These are phyloP conservation scores for Liopterus haemorrhoidalis DNA, from an alignment of 2,888 invertebrate genomes.

Conservation along the genomic window DNA sequence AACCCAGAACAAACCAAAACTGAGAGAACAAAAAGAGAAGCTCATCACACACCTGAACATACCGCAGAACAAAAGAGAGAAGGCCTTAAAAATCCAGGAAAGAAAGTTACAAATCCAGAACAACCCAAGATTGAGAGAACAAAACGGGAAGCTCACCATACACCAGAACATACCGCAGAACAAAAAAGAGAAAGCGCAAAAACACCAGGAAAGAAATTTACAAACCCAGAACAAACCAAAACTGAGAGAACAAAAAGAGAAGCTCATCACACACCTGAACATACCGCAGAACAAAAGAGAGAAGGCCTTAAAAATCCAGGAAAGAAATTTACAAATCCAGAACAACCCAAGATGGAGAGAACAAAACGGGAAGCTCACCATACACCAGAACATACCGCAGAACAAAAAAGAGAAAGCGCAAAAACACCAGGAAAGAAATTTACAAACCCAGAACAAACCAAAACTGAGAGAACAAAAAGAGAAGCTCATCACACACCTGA, in stretches of 20 bases:
- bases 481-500: slow-evolving; percentile 35
- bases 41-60: slow-evolving; percentile 37
- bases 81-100: slow-evolving; percentile 24
- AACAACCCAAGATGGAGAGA: too few relatives aligned
- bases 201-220: slow-evolving; percentile 25
- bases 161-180: slow-evolving; percentile 35
- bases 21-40: too few relatives aligned
- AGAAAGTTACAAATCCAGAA: too few relatives aligned
- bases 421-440: slow-evolving; percentile 24
- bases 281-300: slow-evolving; percentile 31
- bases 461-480: too few relatives aligned
- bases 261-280: slow-evolving; percentile 36
- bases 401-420: slow-evolving; percentile 29
- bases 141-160: slow-evolving; percentile 33
- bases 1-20: too few relatives aligned
- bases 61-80: slow-evolving; percentile 31
- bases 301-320: slow-evolving; percentile 26
- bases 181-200: slow-evolving; percentile 27
- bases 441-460: too few relatives aligned
- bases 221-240: too few relatives aligned
- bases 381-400: slow-evolving; percentile 35
- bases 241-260: too few relatives aligned
- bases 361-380: slow-evolving; percentile 32
- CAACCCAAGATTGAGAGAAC: too few relatives aligned
- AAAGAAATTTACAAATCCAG: too few relatives aligned